Evolutionary conservation across 2,113 vertebrate genomes (phyloP).

Genomic region (Paradoxurus hermaphroditus): DNA sequence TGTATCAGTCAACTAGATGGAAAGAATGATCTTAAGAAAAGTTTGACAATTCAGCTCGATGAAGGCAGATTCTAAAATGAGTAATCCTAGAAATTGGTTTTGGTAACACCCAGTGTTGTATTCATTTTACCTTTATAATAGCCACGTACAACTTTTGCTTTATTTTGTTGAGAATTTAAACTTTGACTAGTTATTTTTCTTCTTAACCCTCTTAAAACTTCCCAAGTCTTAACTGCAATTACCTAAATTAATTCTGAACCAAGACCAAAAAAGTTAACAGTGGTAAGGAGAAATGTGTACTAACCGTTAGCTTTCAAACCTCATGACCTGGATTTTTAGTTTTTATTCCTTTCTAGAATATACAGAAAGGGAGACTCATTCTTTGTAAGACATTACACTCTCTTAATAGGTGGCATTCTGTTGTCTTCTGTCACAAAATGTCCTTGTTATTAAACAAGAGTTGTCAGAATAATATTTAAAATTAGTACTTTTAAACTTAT

Average conservation of each 20-base stretch:
- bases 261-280: neutral
- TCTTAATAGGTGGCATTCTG: neutral
- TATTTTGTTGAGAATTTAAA: neutral
- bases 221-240: neutral
- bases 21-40: neutral
- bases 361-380: neutral
- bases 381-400: neutral
- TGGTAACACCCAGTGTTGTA: neutral
- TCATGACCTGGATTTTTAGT: neutral
- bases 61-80: neutral
- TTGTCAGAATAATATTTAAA: constrained; percentile 1
- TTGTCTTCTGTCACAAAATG: neutral
- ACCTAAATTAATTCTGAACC: neutral
- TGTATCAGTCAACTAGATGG: neutral
- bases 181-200: neutral
- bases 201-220: neutral
- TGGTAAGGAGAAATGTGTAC: neutral
- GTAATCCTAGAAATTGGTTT: neutral
- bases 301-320: neutral
- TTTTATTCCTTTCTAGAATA: neutral
- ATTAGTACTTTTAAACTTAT: neutral
- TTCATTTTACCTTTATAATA: neutral
- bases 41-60: neutral
- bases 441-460: neutral
- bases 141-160: neutral